phyloP scores from a whole-genome alignment of 2,113 vertebrate genomes.

The Cromileptes altivelis region DNA sequence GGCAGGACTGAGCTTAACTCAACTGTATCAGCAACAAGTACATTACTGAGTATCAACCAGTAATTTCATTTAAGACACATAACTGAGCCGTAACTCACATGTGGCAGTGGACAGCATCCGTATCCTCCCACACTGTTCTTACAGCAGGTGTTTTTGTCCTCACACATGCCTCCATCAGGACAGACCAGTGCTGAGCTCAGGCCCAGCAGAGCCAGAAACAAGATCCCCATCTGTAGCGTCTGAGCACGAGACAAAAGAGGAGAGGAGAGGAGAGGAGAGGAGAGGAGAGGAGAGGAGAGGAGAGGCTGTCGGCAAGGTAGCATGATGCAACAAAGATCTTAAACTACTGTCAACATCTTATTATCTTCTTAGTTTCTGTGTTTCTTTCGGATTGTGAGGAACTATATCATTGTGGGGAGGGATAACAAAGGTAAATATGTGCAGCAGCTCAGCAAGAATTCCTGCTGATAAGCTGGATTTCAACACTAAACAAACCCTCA shows the following conservation, averaged over 20 bases:
- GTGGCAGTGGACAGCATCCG: constrained; percentile 88
- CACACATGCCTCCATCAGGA: constrained; percentile 84
- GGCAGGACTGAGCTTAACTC: too few species aligned
- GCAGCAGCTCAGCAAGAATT: constrained; percentile 9
- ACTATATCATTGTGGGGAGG: not conserved
- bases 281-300: not conserved
- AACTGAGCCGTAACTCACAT: constrained; percentile 80
- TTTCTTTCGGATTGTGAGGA: not conserved
- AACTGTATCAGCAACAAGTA: not conserved
- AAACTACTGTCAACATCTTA: not conserved
- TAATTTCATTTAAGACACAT: not conserved
- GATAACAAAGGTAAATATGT: not conserved
- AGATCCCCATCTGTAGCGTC: constrained; percentile 53
- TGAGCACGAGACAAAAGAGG: constrained; percentile 2
- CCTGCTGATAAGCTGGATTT: constrained; percentile 41
- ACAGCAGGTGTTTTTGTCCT: constrained; percentile 87
- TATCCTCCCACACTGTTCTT: constrained; percentile 73
- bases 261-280: too few species aligned
- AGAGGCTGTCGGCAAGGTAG: not conserved
- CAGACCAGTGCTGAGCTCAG: constrained; percentile 80
- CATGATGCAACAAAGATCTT: not conserved
- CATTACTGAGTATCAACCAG: not conserved
- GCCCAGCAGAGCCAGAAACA: constrained; percentile 66
- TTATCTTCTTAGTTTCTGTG: constrained; percentile 20
- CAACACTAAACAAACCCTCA: constrained; percentile 24